A percentile compares a stretch with the other conserved stretches of the same genome.
phyloP scores from a whole-genome alignment of 2,797 vertebrate genomes.

The Antennarius maculatus region DNA sequence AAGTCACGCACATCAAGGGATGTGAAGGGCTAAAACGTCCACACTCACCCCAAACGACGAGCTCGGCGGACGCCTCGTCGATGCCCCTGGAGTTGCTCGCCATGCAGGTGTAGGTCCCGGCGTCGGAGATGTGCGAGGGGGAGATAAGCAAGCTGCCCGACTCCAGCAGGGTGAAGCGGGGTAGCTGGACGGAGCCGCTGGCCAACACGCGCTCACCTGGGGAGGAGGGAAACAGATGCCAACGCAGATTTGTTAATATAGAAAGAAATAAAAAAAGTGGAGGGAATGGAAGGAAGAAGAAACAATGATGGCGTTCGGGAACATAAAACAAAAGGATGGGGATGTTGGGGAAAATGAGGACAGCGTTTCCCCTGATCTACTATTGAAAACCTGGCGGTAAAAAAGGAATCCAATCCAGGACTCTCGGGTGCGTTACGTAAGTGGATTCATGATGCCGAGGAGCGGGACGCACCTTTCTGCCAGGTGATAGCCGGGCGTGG shows the following conservation, averaged over 20 bases:
- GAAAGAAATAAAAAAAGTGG: slow-evolving; percentile 1
- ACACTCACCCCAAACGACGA: slow-evolving; percentile 90
- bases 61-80: slow-evolving; percentile 92
- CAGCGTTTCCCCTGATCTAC: slow-evolving; percentile 34
- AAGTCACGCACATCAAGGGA: slow-evolving; percentile 8
- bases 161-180: slow-evolving; percentile 93
- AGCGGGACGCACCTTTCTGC: slow-evolving; percentile 89
- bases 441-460: slow-evolving; percentile 36
- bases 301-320: neutral
- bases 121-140: slow-evolving; percentile 90
- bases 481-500: slow-evolving; percentile 95
- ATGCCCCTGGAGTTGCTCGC: slow-evolving; percentile 96
- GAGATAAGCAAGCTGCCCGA: slow-evolving; percentile 94
- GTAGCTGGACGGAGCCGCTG: slow-evolving; percentile 94
- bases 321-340: slow-evolving; percentile 6
- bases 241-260: neutral
- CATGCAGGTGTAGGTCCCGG: slow-evolving; percentile 93
- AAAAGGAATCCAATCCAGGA: slow-evolving; percentile 59
- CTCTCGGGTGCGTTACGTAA: slow-evolving; percentile 50
- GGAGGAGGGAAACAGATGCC: neutral
- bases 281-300: neutral
- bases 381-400: slow-evolving; percentile 40
- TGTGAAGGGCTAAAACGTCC: neutral
- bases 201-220: slow-evolving; percentile 92
- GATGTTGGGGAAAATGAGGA: slow-evolving; percentile 36